These are phyloP conservation scores for Hypotaenidia okinawae DNA, from an alignment of 2,797 vertebrate genomes.

Conservation along the genomic window DNA sequence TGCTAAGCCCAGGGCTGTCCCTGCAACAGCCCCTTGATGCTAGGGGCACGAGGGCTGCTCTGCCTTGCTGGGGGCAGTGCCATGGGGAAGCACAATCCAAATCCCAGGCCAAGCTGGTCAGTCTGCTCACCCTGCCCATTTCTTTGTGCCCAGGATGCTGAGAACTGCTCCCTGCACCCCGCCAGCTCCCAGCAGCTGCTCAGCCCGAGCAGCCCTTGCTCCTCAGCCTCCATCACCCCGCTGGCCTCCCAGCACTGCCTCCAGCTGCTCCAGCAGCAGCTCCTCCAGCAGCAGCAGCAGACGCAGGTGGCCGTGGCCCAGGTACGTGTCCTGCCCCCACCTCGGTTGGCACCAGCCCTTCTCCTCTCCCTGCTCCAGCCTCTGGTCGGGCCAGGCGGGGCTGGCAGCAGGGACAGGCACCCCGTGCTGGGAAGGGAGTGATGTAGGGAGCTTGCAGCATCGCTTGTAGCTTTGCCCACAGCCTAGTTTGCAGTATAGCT, in stretches of 20 bases:
- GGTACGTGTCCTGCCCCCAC: slow-evolving; percentile 59
- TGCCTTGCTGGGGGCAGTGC: accelerated
- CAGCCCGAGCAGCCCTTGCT: slow-evolving; percentile 77
- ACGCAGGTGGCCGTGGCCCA: slow-evolving; percentile 86
- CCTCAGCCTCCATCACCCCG: slow-evolving; percentile 78
- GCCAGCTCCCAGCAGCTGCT: slow-evolving; percentile 70
- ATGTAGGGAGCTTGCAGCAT: background rate
- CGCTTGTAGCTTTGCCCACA: accelerated
- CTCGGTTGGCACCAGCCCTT: background rate
- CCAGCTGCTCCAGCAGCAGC: slow-evolving; percentile 88
- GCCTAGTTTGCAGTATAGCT: background rate
- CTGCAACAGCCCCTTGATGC: background rate
- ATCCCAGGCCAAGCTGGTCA: background rate
- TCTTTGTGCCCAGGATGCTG: slow-evolving; percentile 77
- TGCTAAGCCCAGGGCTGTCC: too few relatives aligned
- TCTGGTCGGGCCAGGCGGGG: background rate
- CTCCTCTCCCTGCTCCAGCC: background rate
- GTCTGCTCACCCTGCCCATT: background rate
- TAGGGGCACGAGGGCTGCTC: accelerated
- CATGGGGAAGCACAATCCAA: background rate
- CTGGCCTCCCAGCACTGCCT: slow-evolving; percentile 86
- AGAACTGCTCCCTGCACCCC: slow-evolving; percentile 76
- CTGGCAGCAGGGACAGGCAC: background rate
- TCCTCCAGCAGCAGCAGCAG: slow-evolving; percentile 89
- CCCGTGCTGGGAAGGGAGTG: background rate